Conservation (phyloP, 2,797 vertebrate species). For the Coreius guichenoti region DNA sequence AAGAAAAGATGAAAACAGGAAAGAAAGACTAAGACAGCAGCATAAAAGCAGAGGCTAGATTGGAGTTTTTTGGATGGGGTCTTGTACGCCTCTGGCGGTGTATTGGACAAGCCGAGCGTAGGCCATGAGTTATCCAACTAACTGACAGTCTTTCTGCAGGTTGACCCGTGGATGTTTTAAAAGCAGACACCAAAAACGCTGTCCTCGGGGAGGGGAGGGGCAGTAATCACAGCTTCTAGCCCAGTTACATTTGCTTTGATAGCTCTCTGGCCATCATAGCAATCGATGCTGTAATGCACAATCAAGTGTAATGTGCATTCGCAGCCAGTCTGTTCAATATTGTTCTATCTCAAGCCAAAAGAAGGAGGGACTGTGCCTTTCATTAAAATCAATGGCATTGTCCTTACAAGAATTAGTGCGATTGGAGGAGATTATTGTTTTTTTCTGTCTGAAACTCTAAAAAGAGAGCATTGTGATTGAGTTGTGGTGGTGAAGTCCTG, state of each 20-base stretch:
- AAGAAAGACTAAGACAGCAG: slow-evolving; percentile 12
- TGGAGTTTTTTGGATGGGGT: not conserved
- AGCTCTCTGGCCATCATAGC: slow-evolving; percentile 37
- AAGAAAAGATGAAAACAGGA: not conserved
- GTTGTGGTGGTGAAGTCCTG: slow-evolving; percentile 1
- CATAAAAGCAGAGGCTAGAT: slow-evolving; percentile 22
- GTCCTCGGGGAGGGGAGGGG: slow-evolving; percentile 12
- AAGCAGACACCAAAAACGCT: slow-evolving; percentile 37
- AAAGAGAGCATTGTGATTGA: slow-evolving; percentile 30
- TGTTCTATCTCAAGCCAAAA: slow-evolving; percentile 35
- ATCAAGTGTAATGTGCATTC: slow-evolving; percentile 54
- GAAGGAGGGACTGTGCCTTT: slow-evolving; percentile 38
- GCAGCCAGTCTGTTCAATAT: slow-evolving; percentile 40
- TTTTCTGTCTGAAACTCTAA: slow-evolving; percentile 30
- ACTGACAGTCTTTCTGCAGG: not conserved
- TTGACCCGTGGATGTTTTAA: slow-evolving; percentile 21
- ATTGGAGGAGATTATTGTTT: slow-evolving; percentile 45
- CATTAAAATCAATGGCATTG: slow-evolving; percentile 58
- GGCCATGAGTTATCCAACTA: slow-evolving; percentile 8
- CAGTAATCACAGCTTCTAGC: slow-evolving; percentile 42
- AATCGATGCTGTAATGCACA: slow-evolving; percentile 56
- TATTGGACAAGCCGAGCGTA: slow-evolving; percentile 1
- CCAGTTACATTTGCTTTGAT: slow-evolving; percentile 46
- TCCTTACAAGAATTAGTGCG: slow-evolving; percentile 48
- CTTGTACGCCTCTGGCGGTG: slow-evolving; percentile 17